Base-by-base conservation (phyloP, 1,140 invertebrate genomes). In the Meteorus sp. region DNA sequence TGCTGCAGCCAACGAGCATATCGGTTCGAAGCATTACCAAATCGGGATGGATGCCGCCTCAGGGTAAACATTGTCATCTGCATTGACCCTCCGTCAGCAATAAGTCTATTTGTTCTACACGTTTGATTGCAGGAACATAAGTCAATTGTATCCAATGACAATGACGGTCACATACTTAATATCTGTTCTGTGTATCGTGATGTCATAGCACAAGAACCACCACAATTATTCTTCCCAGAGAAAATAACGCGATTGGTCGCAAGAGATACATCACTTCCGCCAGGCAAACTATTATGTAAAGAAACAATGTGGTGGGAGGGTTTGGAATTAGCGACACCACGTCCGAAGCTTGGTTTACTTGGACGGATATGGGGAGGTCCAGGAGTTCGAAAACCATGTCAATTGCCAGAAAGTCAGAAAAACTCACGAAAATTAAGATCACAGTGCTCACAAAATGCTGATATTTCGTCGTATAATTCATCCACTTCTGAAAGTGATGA, bases 1-100 rank as follows among this genome's bases (percentile, higher is more conserved):
- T 95, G 93, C 73, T 96, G 93, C 74, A 90, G 91, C 45, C 88
- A 91, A 76, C 83, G 88, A 66, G 88, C 90, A 15, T 90, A 92
- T 65, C 83, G 88, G 63, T 94, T 89, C 78, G 89, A 93, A 73
- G 85, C 84, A 50, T 56, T 87, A 63, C 74, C 81, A 51, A 73
- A 85, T 64, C 64, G 64, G 29, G 63, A 78, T 52, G 78, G 78
- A 7, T 80, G 78, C 27, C 72, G 65, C 62, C 79, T 78, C 56
- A 69, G 66, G 60, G 76, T 76, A 66, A 4, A 61, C 50, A n/a
- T n/a, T n/a, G n/a, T n/a, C n/a, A n/a, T n/a, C n/a, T n/a, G n/a
- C n/a, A n/a, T n/a, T n/a, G n/a, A n/a, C n/a, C n/a, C n/a, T n/a
- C n/a, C n/a, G n/a, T n/a, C n/a, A n/a, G n/a, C n/a, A n/a, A n/a